These are phyloP conservation scores for Pluvianellus socialis DNA, from an alignment of 2,113 vertebrate species.

Conservation along the genomic window DNA sequence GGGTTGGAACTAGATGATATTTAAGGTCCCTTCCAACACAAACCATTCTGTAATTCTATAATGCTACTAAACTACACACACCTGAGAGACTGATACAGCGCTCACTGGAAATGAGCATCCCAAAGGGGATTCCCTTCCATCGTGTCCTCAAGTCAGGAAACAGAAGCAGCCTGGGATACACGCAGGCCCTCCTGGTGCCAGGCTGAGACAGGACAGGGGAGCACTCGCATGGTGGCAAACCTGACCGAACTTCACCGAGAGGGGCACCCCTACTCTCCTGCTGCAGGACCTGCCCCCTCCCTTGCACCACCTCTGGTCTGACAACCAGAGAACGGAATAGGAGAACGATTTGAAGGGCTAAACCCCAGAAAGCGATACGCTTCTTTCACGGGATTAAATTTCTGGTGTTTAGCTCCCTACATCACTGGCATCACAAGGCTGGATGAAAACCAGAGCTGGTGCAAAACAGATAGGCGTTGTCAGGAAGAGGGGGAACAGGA, in stretches of 20 bases:
- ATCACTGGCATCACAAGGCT: neutral
- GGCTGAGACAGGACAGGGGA: neutral
- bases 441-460: neutral
- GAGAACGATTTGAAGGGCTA: neutral
- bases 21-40: neutral
- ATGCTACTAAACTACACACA: neutral
- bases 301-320: neutral
- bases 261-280: neutral
- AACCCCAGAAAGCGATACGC: neutral
- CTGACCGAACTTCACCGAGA: neutral
- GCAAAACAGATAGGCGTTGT: neutral
- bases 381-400: neutral
- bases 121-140: neutral
- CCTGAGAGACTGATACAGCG: neutral
- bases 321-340: too few relatives aligned
- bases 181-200: fast-evolving
- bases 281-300: neutral
- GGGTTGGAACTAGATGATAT: neutral
- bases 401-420: neutral
- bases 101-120: neutral
- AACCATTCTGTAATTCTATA: neutral
- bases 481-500: neutral
- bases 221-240: neutral
- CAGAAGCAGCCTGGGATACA: neutral
- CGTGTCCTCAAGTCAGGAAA: neutral